Percentiles rank a stretch among this genome's conserved stretches.
Evolutionary conservation across 2,888 invertebrate genomes (phyloP).

Genomic region (Lymantria monacha): DNA sequence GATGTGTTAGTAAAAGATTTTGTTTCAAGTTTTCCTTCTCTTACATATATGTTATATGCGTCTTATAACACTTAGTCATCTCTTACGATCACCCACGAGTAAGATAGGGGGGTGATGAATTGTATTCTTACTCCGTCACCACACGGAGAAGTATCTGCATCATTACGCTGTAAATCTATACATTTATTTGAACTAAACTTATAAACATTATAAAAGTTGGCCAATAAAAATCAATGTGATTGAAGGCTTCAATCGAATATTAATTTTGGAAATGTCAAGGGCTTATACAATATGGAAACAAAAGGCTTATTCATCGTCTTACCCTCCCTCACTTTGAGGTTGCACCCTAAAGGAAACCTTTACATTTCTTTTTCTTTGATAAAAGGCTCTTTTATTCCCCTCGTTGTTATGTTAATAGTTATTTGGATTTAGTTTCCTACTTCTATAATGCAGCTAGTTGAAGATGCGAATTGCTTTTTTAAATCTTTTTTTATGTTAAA

Average conservation of each 20-base stretch:
- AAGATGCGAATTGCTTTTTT: too few species aligned
- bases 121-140: too few species aligned
- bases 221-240: constrained; percentile 27
- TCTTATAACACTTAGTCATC: too few species aligned
- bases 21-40: too few species aligned
- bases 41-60: too few species aligned
- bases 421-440: constrained; percentile 25
- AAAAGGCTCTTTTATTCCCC: constrained; percentile 35
- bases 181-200: too few species aligned
- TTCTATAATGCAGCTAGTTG: constrained; percentile 1
- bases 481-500: too few species aligned
- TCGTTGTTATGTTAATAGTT: constrained; percentile 49
- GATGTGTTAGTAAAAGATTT: too few species aligned
- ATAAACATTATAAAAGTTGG: not conserved
- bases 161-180: too few species aligned
- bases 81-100: too few species aligned
- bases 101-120: too few species aligned
- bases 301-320: constrained; percentile 47
- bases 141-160: too few species aligned
- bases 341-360: constrained; percentile 42
- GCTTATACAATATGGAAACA: constrained; percentile 54
- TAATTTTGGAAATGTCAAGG: constrained; percentile 50
- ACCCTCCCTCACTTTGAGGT: constrained; percentile 49
- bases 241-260: constrained; percentile 53
- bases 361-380: constrained; percentile 55